These are phyloP conservation scores for Spialia ferax DNA, from an alignment of 2,888 invertebrate genomes.

Conservation along the genomic window DNA sequence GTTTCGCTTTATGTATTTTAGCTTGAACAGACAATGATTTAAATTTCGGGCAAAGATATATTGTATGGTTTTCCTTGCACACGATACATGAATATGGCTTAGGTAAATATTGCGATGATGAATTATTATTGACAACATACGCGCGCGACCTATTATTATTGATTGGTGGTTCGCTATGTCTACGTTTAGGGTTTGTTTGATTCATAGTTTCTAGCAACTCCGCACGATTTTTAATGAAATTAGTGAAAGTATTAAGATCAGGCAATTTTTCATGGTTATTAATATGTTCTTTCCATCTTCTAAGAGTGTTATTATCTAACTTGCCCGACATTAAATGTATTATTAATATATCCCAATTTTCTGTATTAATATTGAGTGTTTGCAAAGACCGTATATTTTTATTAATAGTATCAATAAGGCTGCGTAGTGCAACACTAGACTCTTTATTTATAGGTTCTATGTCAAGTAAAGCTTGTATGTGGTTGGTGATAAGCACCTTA, in stretches of 20 bases:
- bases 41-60: conserved; percentile 10
- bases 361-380: background rate
- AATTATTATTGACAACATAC: background rate
- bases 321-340: background rate
- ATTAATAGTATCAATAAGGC: background rate
- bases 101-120: background rate
- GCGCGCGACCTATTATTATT: conserved; percentile 27
- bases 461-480: background rate
- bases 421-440: background rate
- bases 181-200: background rate
- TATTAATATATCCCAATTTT: background rate
- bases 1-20: background rate
- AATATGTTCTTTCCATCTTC: background rate
- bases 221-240: background rate
- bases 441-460: background rate
- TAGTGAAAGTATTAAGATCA: background rate
- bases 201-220: background rate
- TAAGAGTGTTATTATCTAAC: background rate
- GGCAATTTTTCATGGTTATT: background rate
- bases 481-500: background rate
- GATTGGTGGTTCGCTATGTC: background rate
- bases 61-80: conserved; percentile 9
- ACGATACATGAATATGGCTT: background rate
- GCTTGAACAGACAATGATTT: background rate
- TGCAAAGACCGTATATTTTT: background rate